Conservation (phyloP, 2,113 vertebrate genomes). For the Rallus limicola region DNA sequence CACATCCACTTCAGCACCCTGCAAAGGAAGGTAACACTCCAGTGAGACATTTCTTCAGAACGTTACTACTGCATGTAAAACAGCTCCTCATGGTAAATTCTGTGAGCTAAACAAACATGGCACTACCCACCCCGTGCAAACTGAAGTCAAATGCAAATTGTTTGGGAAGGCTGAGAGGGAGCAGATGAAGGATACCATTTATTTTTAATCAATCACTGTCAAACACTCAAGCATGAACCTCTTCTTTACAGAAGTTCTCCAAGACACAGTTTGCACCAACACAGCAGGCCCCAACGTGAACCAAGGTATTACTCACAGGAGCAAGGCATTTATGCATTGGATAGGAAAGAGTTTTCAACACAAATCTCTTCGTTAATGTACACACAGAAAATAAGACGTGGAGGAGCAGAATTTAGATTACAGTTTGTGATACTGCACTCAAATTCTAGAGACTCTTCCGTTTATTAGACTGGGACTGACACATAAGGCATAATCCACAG, state of each 20-base stretch:
- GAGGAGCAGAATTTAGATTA: background rate
- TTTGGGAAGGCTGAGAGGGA: background rate
- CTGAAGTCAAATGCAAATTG: background rate
- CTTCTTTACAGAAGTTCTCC: background rate
- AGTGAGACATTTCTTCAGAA: background rate
- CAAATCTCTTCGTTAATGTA: background rate
- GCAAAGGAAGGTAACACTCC: background rate
- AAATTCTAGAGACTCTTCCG: background rate
- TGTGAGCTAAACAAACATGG: background rate
- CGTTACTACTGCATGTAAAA: background rate
- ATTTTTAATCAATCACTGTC: background rate
- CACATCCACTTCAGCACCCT: conserved; percentile 63
- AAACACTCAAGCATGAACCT: background rate
- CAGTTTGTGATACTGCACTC: background rate
- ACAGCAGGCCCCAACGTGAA: background rate
- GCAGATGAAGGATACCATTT: background rate
- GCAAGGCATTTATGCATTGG: background rate
- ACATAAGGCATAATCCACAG: background rate
- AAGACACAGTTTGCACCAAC: background rate
- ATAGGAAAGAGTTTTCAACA: background rate
- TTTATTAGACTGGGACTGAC: background rate
- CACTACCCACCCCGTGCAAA: background rate
- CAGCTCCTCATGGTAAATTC: background rate
- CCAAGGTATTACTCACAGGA: background rate
- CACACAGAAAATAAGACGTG: background rate